Evolutionary conservation across 2,113 vertebrate genomes (phyloP).

Genomic region (Hippocampus mohnikei): DNA sequence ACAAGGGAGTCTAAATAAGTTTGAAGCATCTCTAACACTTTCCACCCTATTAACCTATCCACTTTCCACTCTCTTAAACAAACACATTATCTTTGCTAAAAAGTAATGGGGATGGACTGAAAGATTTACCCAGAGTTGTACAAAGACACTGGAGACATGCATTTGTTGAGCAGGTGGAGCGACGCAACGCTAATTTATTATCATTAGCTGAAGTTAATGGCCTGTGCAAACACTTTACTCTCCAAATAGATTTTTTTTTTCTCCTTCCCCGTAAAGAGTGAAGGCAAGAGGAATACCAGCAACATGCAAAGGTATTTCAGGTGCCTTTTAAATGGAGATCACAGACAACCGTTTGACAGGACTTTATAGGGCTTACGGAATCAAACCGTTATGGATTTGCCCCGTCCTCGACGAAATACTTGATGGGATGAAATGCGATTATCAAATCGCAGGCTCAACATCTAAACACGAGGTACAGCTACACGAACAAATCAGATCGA

Average conservation of each 20-base stretch:
- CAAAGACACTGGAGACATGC: slow-evolving; percentile 19
- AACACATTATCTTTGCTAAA: slow-evolving; percentile 8
- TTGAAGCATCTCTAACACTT: slow-evolving; percentile 8
- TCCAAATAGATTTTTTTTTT: slow-evolving; percentile 49
- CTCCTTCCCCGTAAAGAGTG: slow-evolving; percentile 14
- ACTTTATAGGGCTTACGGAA: background rate
- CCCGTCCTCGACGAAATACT: background rate
- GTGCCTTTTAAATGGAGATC: slow-evolving; percentile 21
- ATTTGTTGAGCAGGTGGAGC: slow-evolving; percentile 45
- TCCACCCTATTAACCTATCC: slow-evolving; percentile 6
- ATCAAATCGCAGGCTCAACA: no score
- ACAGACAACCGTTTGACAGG: slow-evolving; percentile 2
- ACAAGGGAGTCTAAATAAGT: background rate
- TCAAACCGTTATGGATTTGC: background rate
- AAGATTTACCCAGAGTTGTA: slow-evolving; percentile 6
- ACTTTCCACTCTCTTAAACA: background rate
- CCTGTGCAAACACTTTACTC: slow-evolving; percentile 56
- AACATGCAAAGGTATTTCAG: slow-evolving; percentile 16
- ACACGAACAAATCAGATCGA: no score
- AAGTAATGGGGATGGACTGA: background rate
- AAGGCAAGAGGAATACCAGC: slow-evolving; percentile 32
- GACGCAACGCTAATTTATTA: slow-evolving; percentile 57
- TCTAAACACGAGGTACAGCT: no score
- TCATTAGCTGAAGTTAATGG: slow-evolving; percentile 66
- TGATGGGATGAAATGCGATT: no score